phyloP scores from a whole-genome alignment of 2,797 vertebrate species.

The Hoplostethus mediterraneus region DNA sequence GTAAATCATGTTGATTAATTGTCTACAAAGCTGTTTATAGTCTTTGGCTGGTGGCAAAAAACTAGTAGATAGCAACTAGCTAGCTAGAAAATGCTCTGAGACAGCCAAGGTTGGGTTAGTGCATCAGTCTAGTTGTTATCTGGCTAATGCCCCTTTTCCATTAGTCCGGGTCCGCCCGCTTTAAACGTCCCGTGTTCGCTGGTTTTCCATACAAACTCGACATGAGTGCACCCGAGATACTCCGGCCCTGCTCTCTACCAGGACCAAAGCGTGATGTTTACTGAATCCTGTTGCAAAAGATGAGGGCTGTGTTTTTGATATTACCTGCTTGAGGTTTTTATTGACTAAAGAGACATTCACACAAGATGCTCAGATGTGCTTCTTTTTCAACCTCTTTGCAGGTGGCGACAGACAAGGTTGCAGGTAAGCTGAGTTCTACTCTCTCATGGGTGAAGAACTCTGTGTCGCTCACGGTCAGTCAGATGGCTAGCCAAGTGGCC shows the following conservation, averaged over 20 bases:
- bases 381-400: constrained; percentile 64
- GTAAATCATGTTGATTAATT: neutral
- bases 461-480: constrained; percentile 97
- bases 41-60: neutral
- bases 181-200: too few species aligned
- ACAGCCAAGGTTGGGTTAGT: neutral
- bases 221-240: too few species aligned
- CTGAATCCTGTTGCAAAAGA: neutral
- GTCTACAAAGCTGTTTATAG: neutral
- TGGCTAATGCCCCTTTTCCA: neutral
- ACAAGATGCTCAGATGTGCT: neutral
- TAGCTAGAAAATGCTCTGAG: neutral
- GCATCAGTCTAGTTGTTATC: neutral
- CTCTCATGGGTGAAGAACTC: constrained; percentile 99
- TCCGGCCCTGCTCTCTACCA: too few species aligned
- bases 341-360: neutral
- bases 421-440: constrained; percentile 99
- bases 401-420: constrained; percentile 99
- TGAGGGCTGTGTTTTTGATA: neutral
- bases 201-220: too few species aligned
- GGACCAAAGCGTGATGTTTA: neutral
- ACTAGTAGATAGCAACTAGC: neutral
- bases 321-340: neutral
- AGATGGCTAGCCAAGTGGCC: constrained; percentile 99
- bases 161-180: too few species aligned